phyloP scores from a whole-genome alignment of 2,797 vertebrate species.

The Ataeniobius toweri region DNA sequence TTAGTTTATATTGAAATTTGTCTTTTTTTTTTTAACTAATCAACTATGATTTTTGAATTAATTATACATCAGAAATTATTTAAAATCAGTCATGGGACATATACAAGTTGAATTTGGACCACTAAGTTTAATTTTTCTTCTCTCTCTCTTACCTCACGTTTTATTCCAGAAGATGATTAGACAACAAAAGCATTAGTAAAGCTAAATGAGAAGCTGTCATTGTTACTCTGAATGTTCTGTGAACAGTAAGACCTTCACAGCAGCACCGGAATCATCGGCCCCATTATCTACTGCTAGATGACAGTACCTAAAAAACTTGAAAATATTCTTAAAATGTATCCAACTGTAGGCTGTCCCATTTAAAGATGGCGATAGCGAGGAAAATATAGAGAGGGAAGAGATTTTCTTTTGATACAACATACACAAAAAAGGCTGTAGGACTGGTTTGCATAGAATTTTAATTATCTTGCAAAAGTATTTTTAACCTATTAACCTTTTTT shows the following conservation, averaged over 20 bases:
- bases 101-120: not conserved
- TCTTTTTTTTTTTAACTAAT: not conserved
- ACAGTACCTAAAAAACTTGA: not conserved
- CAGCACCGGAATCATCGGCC: not conserved
- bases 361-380: not conserved
- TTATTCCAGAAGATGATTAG: conserved; percentile 3
- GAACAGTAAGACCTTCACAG: not conserved
- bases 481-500: not conserved
- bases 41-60: not conserved
- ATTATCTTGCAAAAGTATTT: not conserved
- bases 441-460: too few species aligned
- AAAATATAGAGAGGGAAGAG: not conserved
- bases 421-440: too few species aligned
- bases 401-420: too few species aligned
- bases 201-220: conserved; percentile 16
- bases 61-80: not conserved
- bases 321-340: not conserved
- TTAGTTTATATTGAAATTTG: not conserved
- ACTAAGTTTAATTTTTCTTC: not conserved
- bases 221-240: not conserved
- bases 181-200: not conserved
- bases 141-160: conserved; percentile 5
- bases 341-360: not conserved
- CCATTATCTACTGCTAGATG: not conserved
- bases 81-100: not conserved